Base-by-base conservation (phyloP, 2,888 invertebrate species). In the Aplocera efformata region DNA sequence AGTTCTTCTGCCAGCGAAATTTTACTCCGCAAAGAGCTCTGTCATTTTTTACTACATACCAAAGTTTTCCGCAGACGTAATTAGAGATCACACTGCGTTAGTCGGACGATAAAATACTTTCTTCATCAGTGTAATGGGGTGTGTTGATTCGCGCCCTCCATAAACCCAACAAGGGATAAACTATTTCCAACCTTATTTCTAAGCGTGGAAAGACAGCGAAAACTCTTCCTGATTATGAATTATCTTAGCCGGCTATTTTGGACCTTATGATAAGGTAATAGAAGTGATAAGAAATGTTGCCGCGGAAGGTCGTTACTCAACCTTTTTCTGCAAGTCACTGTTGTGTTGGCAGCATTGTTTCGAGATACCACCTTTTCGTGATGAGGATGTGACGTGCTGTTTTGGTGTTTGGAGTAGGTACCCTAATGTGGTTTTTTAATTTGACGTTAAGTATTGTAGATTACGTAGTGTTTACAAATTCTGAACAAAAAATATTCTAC, bases 101-200 rank as follows among this genome's bases (percentile, higher is more conserved):
- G 49, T 50, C 47, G 33, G 27, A 32, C 49, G 27, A 67, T 73
- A 74, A 75, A 73, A 72, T 72, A 75, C 70, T 75, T 74, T 69
- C 67, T 74, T 77, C 74, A 77, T 74, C 71, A 76, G 68, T 58
- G 63, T 68, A 75, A 76, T 77, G 73, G 73, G 48, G 56, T 63
- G 65, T 57, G 64, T 52, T 63, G 66, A 68, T 70, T 62, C 65
- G 60, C 63, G 51, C 56, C 58, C 57, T 52, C 48, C 29, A 38
- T 48, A 36, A 42, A 32, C 35, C 22, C 37, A 21, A 33, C 39
- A 26, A 24, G 30, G 27, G 30, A 42, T 39, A 29, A 32, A 9
- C 9, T 13, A 43, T 25, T 29, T 25, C 40, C 36, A 41, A 40
- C 45, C 45, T 36, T 36, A 10, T 24, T 11, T 11, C 24, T 1